Conservation (phyloP, 2,797 vertebrate genomes). For the Nyctalus aviator region DNA sequence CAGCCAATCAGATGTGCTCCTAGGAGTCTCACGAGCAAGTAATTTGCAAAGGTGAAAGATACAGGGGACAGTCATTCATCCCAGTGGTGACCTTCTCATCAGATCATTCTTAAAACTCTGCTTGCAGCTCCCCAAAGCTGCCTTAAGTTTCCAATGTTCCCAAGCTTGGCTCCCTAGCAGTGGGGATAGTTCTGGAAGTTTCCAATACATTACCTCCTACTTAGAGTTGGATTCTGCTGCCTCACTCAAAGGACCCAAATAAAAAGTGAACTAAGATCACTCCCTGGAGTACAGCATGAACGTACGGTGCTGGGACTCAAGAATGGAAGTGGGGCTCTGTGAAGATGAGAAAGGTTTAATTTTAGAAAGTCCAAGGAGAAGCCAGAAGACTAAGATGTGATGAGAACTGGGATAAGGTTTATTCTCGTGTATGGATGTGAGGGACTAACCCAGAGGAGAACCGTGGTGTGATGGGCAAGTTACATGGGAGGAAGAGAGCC, state of each 20-base stretch:
- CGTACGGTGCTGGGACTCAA: neutral
- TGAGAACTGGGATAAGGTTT: neutral
- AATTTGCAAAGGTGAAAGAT: neutral
- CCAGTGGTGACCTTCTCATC: neutral
- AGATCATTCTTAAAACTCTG: neutral
- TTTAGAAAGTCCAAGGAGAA: neutral
- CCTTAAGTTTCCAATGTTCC: neutral
- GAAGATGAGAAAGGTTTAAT: neutral
- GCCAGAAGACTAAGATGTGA: neutral
- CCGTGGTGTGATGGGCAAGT: neutral
- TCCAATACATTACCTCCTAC: neutral
- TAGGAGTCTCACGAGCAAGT: neutral
- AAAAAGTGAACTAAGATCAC: neutral
- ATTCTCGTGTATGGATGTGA: neutral
- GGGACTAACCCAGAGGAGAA: neutral
- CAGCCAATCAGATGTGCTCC: neutral
- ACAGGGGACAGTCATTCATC: neutral
- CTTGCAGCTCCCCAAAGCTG: neutral
- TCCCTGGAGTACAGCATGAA: neutral
- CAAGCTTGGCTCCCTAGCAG: neutral
- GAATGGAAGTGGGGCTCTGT: neutral
- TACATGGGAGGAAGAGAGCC: neutral
- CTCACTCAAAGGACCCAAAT: neutral
- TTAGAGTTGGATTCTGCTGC: neutral
- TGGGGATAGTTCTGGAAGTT: neutral